Base-by-base conservation (phyloP, 2,797 vertebrate species). In the Oreochromis mossambicus region DNA sequence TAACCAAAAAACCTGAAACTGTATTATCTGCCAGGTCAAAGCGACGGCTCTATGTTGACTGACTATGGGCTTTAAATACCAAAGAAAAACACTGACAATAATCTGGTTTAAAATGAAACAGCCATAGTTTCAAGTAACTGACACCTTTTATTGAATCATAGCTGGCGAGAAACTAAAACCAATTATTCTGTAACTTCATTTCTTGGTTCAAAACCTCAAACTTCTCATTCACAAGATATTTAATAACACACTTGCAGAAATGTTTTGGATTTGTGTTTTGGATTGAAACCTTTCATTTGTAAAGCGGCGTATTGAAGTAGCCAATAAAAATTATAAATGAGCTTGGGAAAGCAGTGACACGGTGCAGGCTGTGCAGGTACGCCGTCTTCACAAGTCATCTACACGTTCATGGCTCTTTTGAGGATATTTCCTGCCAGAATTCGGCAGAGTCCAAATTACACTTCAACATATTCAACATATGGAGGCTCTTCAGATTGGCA, bases 301-400 rank as follows among this genome's bases (percentile, higher is more conserved):
- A 77, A 88, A 92, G 77, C 24, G 8, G 83, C n/a, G 73, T 63
- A 76, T 5, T 61, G 82, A 82, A 81, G 83, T 29, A 52, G 89
- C 86, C 88, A 92, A 83, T 90, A 90, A 86, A 91, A 90, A 85
- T 87, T 56, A 83, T 83, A 81, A 90, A 92, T 86, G 90, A 83
- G 82, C 83, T 82, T 19, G 46, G 86, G 73, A 91, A 73, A 63
- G 55, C 4, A 24, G 55, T 83, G 81, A 80, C 83, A 36, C 17
- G 4, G 76, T 78, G 87, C 86, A 78, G 78, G 56, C 78, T 7
- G 88, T 79, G 85, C 80, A 91, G 91, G 92, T 93, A 84, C 66
- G 29, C 51, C 3, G 81, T 88, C 91, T 88, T 83, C 86, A 82
- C 84, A 48, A 87, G 87, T 90, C 91, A 83, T 91, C 88, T 54